Conservation (phyloP, 1,140 invertebrate species). For the Dreissena polymorpha region DNA sequence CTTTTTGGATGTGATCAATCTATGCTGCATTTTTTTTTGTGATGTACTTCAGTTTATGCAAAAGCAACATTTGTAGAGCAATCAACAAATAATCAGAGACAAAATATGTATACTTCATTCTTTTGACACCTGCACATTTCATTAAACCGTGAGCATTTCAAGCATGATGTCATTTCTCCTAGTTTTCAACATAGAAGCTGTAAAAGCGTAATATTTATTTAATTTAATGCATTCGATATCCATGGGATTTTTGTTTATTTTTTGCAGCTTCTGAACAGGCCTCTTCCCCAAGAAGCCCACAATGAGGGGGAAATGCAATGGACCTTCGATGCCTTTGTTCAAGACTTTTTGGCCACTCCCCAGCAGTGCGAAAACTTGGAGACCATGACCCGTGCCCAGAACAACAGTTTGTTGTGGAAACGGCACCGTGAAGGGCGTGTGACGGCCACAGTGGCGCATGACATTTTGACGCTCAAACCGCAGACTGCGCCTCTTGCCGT, state of each 20-base stretch:
- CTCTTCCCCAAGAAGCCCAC: not conserved
- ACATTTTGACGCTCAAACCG: not conserved
- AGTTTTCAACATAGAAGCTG: no score
- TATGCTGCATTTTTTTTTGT: no score
- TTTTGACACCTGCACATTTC: no score
- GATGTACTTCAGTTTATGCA: no score
- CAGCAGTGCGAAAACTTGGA: not conserved
- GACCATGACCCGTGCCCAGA: constrained; percentile 25
- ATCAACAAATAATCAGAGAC: no score
- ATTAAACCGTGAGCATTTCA: no score
- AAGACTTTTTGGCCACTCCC: not conserved
- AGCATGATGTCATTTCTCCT: no score
- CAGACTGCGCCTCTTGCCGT: not conserved
- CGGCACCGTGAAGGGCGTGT: constrained; percentile 30
- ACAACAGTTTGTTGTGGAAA: constrained; percentile 4
- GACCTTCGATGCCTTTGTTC: constrained; percentile 7
- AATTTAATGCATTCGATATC: no score
- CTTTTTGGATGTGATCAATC: no score
- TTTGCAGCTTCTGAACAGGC: constrained; percentile 9
- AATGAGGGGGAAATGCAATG: not conserved
- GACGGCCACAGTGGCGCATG: constrained; percentile 26
- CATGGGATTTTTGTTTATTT: not conserved
- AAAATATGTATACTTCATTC: no score
- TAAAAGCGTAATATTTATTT: no score
- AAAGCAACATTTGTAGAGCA: no score